Base-by-base conservation (phyloP, 1,140 invertebrate species). In the Neocloeon triangulifer region DNA sequence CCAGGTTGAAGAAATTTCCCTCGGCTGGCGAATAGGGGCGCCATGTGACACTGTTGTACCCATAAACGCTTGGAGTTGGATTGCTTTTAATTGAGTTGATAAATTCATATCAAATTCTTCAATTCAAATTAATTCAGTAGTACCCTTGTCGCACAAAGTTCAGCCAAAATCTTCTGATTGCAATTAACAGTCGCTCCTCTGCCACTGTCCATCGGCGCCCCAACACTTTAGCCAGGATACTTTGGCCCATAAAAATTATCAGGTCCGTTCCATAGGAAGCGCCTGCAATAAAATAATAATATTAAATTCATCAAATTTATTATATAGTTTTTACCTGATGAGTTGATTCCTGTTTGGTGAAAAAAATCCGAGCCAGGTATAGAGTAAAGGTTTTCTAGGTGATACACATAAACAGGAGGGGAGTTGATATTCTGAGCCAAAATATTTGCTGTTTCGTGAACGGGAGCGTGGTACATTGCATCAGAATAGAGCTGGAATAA, bases 121-220 rank as follows among this genome's bases (percentile, higher is more conserved):
- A n/a, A n/a, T n/a, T n/a, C n/a, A n/a, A n/a, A n/a, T n/a, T n/a
- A n/a, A n/a, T n/a, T n/a, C n/a, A n/a, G n/a, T n/a, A n/a, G n/a
- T 50, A 66, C 64, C 68, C 69, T 46, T 54, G 58, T 40, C 59
- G 64, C 2, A 68, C 52, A 39, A 73, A 73, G 44, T 66, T 66
- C 2, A 54, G 49, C 44, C 67, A 58, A 34, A 59, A 52, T 25
- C 58, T 53, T 37, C 62, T 61, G 33, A 72, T 52, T 34, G 56
- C 42, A 12, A 51, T 50, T 37, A 64, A 66, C 7, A 69, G 45
- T 32, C 55, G 47, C 33, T 64, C 63, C 45, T 74, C 68, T 13
- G 55, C 52, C 18, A 46, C 40, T 16, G 53, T 61, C 14, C 66
- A 56, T 14, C 61, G 45, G 25, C 65, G 49, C 19, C 64, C 51